A percentile compares a stretch with the other conserved stretches of the same genome.
Evolutionary conservation across 2,113 vertebrate genomes (phyloP).

Genomic region (Chrysemys picta): DNA sequence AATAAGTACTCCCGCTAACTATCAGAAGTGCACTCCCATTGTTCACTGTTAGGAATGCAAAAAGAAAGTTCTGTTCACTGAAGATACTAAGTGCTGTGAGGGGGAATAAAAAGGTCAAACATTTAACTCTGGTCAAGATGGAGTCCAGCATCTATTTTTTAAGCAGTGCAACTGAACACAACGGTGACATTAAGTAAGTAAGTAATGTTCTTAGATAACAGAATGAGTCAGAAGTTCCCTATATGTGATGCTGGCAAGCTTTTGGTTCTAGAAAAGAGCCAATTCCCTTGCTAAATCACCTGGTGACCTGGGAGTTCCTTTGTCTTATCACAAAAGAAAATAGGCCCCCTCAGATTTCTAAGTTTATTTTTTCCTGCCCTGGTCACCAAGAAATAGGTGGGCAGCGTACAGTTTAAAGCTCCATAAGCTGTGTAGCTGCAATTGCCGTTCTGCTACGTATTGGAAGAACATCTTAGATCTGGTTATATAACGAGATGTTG

Average conservation of each 20-base stretch:
- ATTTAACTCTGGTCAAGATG: not conserved
- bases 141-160: not conserved
- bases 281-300: constrained; percentile 21
- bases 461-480: not conserved
- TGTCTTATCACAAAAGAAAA: too few species aligned
- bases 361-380: not conserved
- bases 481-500: not conserved
- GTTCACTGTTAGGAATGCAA: not conserved
- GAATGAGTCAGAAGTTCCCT: not conserved
- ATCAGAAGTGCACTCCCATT: not conserved
- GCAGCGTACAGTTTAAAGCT: not conserved
- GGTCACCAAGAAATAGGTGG: not conserved
- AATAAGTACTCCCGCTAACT: not conserved
- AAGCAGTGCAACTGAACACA: not conserved
- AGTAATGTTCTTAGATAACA: not conserved
- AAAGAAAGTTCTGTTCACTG: not conserved
- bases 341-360: accelerated
- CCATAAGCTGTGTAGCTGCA: not conserved
- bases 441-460: not conserved
- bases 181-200: not conserved
- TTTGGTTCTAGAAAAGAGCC: accelerated
- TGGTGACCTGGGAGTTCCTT: not conserved
- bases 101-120: not conserved
- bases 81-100: not conserved
- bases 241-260: not conserved